A percentile compares a stretch with the other conserved stretches of the same genome.
Conservation (phyloP, 2,888 invertebrate species). For the Clepsis dumicolana region DNA sequence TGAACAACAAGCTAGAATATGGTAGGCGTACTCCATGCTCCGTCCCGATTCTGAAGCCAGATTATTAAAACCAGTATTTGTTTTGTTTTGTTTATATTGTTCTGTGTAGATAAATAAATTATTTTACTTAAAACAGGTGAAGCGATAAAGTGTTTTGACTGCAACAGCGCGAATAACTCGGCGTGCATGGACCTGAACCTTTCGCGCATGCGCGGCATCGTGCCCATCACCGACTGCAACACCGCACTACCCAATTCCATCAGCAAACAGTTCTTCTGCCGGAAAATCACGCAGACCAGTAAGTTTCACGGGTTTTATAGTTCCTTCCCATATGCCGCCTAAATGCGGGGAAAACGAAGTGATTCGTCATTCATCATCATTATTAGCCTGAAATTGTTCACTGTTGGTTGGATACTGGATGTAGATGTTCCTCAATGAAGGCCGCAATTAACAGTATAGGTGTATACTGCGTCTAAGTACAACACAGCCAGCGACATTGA, state of each 20-base stretch:
- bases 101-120: too few relatives aligned
- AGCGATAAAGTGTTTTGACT: constrained; percentile 89
- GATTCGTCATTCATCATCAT: too few relatives aligned
- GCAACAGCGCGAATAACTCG: constrained; percentile 89
- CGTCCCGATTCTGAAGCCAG: neutral
- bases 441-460: too few relatives aligned
- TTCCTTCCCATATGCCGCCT: neutral
- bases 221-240: constrained; percentile 71
- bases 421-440: too few relatives aligned
- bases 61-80: too few relatives aligned
- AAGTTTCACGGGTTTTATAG: constrained; percentile 52
- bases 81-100: too few relatives aligned
- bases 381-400: too few relatives aligned
- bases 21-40: neutral
- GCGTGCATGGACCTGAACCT: constrained; percentile 86
- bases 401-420: too few relatives aligned
- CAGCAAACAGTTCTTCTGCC: constrained; percentile 86
- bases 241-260: constrained; percentile 55
- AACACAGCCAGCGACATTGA: too few relatives aligned
- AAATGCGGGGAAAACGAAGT: neutral
- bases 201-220: constrained; percentile 82
- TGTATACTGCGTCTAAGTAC: too few relatives aligned
- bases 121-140: too few relatives aligned
- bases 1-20: neutral
- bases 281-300: constrained; percentile 89